Evolutionary conservation across 2,888 invertebrate genomes (phyloP), one percentile per base, ranked within the genome.

Genomic region (Drosophila nr. perissopoda): DNA sequence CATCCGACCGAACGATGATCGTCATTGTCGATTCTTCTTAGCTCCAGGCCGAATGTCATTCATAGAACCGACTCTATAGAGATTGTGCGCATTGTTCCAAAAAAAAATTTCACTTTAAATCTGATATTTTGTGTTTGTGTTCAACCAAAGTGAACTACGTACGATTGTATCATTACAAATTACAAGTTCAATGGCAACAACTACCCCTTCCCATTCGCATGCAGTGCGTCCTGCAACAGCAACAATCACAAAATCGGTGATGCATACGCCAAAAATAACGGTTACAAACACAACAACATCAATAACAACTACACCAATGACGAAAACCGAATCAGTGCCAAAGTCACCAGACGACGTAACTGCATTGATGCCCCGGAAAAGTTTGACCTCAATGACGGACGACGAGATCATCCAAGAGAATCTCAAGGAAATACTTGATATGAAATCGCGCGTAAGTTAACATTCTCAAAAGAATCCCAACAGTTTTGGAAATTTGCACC

Each of bases 391-490:
- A 54, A 79, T 89, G 86, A 85, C 92, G 21, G 90, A 91, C n/a
- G 91, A 91, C 34, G 91, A 92, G 68, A 89, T 91, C 11, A 87
- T 57, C 42, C 57, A 91, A 52, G 91, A 87, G 71, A 92, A 92
- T 70, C 83, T 92, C 8, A 88, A 90, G 65, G 91, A 92, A 75
- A 76, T 92, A 56, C 80, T 92, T 27, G 92, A 91, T 29, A 88
- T 89, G 56, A 91, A 91, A 69, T 91, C 91, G 42, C 87, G 91
- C 54, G 92, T 92, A 88, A 91, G 92, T 78, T 45, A 31, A 18
- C 10, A 21, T 11, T 2, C 34, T 31, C 7, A 16, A 40, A 29
- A 40, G 2, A 29, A n/a, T 29, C 13, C 13, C 21, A 21, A 31
- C 13, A 40, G 16, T 4, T 40, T 40, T 31, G 21, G 57, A 57